These are phyloP conservation scores for Hypotaenidia okinawae DNA, from an alignment of 2,797 vertebrate species.

Conservation along the genomic window DNA sequence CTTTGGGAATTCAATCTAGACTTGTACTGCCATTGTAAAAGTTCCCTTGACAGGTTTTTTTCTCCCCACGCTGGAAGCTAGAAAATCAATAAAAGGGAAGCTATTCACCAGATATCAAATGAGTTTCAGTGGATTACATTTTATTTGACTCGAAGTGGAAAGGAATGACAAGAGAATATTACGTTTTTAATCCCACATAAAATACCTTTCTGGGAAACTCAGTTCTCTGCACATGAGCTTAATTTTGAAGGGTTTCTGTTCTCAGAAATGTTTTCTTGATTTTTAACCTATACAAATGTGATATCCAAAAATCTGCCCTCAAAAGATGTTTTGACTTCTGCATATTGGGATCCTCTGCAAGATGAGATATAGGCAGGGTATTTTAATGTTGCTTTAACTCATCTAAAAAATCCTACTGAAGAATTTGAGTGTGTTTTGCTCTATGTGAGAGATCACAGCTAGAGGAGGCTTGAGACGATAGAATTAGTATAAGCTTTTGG, in stretches of 20 bases:
- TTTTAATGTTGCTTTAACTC: background rate
- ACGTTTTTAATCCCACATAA: slow-evolving; percentile 43
- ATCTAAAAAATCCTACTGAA: background rate
- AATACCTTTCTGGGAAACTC: slow-evolving; percentile 30
- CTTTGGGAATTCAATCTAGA: slow-evolving; percentile 3
- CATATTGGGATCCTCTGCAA: background rate
- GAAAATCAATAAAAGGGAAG: slow-evolving; percentile 43
- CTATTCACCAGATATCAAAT: slow-evolving; percentile 40
- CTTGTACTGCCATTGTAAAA: slow-evolving; percentile 4
- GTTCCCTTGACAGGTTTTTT: background rate
- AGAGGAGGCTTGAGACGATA: background rate
- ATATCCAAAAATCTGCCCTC: background rate
- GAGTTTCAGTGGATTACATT: slow-evolving; percentile 42
- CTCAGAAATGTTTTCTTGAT: background rate
- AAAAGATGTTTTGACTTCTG: background rate
- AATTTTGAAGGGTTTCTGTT: background rate
- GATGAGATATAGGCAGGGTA: background rate
- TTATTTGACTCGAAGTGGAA: slow-evolving; percentile 46
- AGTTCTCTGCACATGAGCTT: background rate
- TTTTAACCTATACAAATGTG: background rate
- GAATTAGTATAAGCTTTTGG: background rate
- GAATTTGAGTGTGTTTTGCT: background rate
- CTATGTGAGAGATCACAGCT: background rate
- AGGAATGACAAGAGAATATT: slow-evolving; percentile 56
- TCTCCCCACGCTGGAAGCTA: background rate